Evolutionary conservation across 2,888 invertebrate genomes (phyloP), one percentile per base, ranked within the genome.

Genomic region (Elmis aenea): DNA sequence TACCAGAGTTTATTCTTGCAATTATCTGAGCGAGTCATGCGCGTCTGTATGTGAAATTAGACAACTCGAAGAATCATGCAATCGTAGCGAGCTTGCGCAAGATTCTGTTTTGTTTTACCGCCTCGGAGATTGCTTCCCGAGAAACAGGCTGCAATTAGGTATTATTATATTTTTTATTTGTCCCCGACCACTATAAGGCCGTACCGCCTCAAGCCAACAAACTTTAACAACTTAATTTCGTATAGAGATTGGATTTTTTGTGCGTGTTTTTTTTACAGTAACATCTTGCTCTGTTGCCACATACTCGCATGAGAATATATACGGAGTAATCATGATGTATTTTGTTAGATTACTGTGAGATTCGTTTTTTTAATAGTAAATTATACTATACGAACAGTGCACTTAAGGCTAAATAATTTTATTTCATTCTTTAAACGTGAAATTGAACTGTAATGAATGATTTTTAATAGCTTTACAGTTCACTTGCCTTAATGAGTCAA

Each of bases 111-210:
- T 38, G 38, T 45, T 33, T 45, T 30, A 35, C 40, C 32, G 36
- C 30, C 32, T 30, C 18, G 25, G 26, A 47, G 45, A 48, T 48
- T 48, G 36, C 41, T 51, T 47, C 38, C 36, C 44, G 42, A 48
- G 32, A 46, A 48, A 44, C 50, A 40, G 42, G 45, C 50, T 51
- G 50, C 52, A 55, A 54, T 55, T 53, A 54, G 54, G 50, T 49
- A 53, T 55, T 53, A 54, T 53, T 52, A 52, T 50, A 54, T 55
- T 52, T 55, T 55, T 52, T 46, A 45, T 48, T 49, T 47, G 49
- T 52, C 47, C 46, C 44, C 43, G 48, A 39, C 45, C 49, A 44
- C 45, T 50, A 45, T 46, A 50, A 49, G 48, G 51, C 48, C 47
- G 54, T 39, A 44, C 52, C 45, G 55, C 55, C 51, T 41, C 36